Base-by-base conservation (phyloP, 2,888 invertebrate species). In the Saturnia japonica region DNA sequence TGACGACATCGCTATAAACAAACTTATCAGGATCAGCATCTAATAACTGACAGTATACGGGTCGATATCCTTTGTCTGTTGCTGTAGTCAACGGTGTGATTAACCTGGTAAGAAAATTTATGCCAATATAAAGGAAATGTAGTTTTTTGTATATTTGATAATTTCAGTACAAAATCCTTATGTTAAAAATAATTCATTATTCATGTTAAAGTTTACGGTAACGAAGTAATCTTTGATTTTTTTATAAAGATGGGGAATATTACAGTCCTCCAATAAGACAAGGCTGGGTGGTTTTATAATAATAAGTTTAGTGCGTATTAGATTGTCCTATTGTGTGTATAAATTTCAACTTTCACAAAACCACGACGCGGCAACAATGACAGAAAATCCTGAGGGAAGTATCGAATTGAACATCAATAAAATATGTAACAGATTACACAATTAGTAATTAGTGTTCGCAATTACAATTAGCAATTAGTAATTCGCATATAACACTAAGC, bases 11-110 rank as follows among this genome's bases (percentile, higher is more conserved):
- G 34, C 76, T 72, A 72, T 89, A 96, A 45, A 93, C 92, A 77
- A 95, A 96, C 75, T 94, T 93, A 16, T 95, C 93, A 0, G 95
- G 87, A 74, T 96, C 95, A 14, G 82, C 80, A 77, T 96, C 95
- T 22, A 94, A 78, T 42, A 96, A 80, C 78, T 91, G 94, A 68
- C 91, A 93, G 71, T 95, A 91, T 43, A 96, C 88, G 0, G 95
- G 93, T 70, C 90, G 89, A 79, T 95, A 94, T 3, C 95, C 96
- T 70, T 84, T 80, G 74, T 77, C 78, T 14, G 88, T 87, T 8
- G 78, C 45, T 57, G 76, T 81, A 51, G 72, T 72, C 40, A 89
- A 75, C 28, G 88, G 88, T 67, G 78, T 82, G 66, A 89, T 85
- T 73, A 89, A 79, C 89, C 89, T 88, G 71, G 22, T 22, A 70